Conservation (phyloP, 1,140 invertebrate genomes). For the Monomorium pharaonis region DNA sequence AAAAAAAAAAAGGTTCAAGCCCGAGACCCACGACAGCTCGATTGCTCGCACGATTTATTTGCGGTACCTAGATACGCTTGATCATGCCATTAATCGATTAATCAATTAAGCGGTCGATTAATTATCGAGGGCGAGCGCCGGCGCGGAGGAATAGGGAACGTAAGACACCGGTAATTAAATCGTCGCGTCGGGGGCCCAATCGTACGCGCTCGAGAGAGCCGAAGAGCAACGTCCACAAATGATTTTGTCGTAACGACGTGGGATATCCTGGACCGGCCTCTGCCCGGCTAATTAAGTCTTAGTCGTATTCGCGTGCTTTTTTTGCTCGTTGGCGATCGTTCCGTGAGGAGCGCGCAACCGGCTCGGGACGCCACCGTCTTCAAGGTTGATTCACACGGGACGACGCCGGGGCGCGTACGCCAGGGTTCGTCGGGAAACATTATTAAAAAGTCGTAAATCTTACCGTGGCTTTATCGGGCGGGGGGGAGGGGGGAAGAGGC, state of each 20-base stretch:
- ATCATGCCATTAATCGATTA: conserved; percentile 76
- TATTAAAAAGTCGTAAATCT: conserved; percentile 37
- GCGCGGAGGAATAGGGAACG: conserved; percentile 1
- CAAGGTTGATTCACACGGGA: conserved; percentile 65
- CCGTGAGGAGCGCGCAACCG: conserved; percentile 58
- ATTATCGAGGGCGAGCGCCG: conserved; percentile 73
- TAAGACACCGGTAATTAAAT: conserved; percentile 76
- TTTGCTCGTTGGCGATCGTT: conserved; percentile 57
- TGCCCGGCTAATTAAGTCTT: conserved; percentile 75
- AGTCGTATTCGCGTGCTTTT: conserved; percentile 62
- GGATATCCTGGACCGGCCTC: conserved; percentile 62
- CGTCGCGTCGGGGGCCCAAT: conserved; percentile 76
- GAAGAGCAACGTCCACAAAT: conserved; percentile 75
- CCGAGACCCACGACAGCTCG: conserved; percentile 54
- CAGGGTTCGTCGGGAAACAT: neutral
- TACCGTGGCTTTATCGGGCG: neutral
- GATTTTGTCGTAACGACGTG: conserved; percentile 78
- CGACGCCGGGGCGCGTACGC: conserved; percentile 42
- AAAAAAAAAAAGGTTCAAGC: neutral
- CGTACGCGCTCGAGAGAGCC: conserved; percentile 69
- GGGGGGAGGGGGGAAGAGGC: too few relatives aligned
- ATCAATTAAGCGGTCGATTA: conserved; percentile 79
- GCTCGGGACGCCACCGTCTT: conserved; percentile 57
- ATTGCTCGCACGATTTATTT: conserved; percentile 65
- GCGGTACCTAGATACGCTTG: conserved; percentile 42